phyloP scores from a whole-genome alignment of 2,113 vertebrate species.

The Tinamus guttatus region DNA sequence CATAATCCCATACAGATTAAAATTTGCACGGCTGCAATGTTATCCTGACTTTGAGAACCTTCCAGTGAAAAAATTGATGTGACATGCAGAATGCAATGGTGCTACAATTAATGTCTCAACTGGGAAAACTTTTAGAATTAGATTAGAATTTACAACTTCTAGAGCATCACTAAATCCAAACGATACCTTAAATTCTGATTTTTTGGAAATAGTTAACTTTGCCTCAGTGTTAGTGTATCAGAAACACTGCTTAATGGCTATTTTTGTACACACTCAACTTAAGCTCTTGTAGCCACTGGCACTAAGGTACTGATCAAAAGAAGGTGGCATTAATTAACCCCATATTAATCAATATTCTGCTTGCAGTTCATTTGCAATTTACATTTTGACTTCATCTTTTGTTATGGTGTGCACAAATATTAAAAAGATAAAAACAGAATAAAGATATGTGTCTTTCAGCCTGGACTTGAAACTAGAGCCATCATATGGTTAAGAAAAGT shows the following conservation, averaged over 20 bases:
- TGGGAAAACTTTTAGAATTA: not conserved
- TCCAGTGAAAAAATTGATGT: not conserved
- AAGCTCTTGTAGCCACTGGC: no score
- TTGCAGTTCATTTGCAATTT: not conserved
- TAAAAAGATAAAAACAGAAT: not conserved
- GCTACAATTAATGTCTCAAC: not conserved
- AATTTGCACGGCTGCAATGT: not conserved
- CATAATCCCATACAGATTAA: not conserved
- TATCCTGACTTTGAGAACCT: not conserved
- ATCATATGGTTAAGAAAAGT: not conserved
- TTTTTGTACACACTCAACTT: accelerated
- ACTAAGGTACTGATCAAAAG: no score
- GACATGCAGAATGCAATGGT: not conserved
- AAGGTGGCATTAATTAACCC: not conserved
- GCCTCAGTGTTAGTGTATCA: not conserved
- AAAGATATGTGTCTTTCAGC: not conserved
- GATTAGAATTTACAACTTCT: not conserved
- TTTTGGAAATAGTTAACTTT: not conserved
- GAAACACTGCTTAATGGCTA: not conserved
- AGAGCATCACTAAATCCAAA: not conserved
- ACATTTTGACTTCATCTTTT: not conserved
- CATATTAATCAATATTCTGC: not conserved
- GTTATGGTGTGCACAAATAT: not conserved
- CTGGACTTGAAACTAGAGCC: not conserved
- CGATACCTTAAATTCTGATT: not conserved